Evolutionary conservation across 2,797 vertebrate genomes (phyloP), one percentile per base, ranked within the genome.

Genomic region (Halcyon badia): DNA sequence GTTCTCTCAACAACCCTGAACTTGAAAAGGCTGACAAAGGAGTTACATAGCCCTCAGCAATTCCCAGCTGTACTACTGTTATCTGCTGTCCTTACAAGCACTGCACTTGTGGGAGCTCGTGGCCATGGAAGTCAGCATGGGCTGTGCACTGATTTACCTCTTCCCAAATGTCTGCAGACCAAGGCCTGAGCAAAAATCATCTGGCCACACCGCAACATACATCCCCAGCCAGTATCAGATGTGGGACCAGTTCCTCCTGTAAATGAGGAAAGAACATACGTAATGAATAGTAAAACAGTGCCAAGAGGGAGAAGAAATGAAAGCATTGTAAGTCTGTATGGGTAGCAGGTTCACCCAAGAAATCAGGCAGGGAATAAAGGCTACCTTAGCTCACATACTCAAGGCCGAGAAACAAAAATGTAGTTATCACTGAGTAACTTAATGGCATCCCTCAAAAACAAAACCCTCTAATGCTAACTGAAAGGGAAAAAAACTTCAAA

Each of bases 201-300:
- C 99, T 99, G 99, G 65, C 99, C 99, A 52, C 99, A 99, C 68
- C 99, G 99, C 88, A 99, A 97, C 99, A 99, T 99, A 87, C 99
- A 99, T 64, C 99, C 99, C 99, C 99, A 99, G 97, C 99, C 99
- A 0, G 99, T 99, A 85, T 99, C 99, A 11, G 99, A 99, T 6
- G 99, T 99, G 42, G 99, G 99, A 57, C 99, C 99, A 0, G 99
- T 99, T 52, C 99, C 99, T 87, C 99, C 99, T 99, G 98, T 8
- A 91, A 92, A 44, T 5, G 92, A 14, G 15, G 48, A 52, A 7
- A 56, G 62, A 68, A 64, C 35, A 60, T 20, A 72, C 1, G 44
- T 17, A 69, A 39, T 52, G 31, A 79, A 15, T 1, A 57, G 12
- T 19, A 30, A 42, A 49, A 25, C 44, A 52, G 30, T 2, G 61